Percentiles rank a stretch among this genome's conserved stretches.
phyloP scores from a whole-genome alignment of 1,140 invertebrate species.

The Psix sp. region DNA sequence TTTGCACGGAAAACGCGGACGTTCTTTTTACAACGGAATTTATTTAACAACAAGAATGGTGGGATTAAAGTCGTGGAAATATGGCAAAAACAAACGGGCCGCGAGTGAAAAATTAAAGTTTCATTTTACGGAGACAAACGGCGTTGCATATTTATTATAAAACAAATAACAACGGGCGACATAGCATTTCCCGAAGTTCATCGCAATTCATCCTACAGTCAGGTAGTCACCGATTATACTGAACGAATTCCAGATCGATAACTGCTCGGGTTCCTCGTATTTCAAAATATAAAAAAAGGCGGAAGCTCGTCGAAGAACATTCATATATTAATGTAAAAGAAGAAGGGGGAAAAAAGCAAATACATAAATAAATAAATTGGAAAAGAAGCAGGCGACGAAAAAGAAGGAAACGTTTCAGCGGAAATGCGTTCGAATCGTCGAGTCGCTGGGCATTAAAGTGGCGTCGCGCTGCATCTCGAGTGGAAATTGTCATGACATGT shows the following conservation, averaged over 20 bases:
- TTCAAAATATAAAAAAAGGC: constrained; percentile 43
- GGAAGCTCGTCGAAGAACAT: no score
- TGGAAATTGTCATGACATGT: constrained; percentile 51
- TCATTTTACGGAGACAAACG: constrained; percentile 35
- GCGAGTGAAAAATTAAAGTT: constrained; percentile 36
- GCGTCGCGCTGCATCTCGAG: constrained; percentile 31
- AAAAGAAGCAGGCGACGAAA: constrained; percentile 5
- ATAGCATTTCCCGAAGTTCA: constrained; percentile 35
- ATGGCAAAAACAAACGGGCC: constrained; percentile 16
- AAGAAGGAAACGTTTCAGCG: constrained; percentile 39
- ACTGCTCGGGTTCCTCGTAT: constrained; percentile 42
- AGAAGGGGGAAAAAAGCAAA: background rate
- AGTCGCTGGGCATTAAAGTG: constrained; percentile 41
- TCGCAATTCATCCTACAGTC: constrained; percentile 30
- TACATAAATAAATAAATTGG: no score
- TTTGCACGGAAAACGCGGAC: constrained; percentile 1
- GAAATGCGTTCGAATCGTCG: constrained; percentile 39
- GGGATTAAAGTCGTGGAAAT: constrained; percentile 26
- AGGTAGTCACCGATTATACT: constrained; percentile 42
- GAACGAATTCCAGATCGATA: constrained; percentile 55
- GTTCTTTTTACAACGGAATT: constrained; percentile 7
- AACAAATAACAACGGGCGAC: constrained; percentile 36
- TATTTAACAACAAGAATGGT: background rate
- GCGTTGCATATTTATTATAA: constrained; percentile 40
- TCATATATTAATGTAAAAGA: no score